Conservation (phyloP, 2,888 invertebrate species). For the Punctoribates punctum region DNA sequence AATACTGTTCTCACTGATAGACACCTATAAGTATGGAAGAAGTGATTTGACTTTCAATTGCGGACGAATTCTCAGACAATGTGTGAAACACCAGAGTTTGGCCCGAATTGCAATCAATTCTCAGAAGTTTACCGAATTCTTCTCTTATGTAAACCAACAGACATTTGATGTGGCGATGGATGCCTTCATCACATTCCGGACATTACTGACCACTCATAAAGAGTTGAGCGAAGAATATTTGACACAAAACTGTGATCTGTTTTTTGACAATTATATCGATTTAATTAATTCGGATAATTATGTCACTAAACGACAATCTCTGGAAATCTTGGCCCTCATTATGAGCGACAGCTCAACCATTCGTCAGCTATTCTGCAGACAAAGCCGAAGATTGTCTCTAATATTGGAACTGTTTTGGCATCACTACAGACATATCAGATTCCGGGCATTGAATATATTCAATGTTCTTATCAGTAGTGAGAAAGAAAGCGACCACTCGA, state of each 20-base stretch:
- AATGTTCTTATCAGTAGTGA: conserved; percentile 5
- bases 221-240: conserved; percentile 12
- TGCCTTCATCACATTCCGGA: conserved; percentile 35
- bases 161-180: conserved; percentile 43
- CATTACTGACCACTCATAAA: conserved; percentile 37
- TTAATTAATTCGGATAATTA: conserved; percentile 37
- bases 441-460: conserved; percentile 13
- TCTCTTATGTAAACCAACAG: conserved; percentile 36
- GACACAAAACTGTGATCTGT: neutral
- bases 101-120: conserved; percentile 17
- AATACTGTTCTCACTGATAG: conserved; percentile 24
- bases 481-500: neutral
- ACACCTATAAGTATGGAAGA: conserved; percentile 35
- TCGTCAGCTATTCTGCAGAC: neutral
- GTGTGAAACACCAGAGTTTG: conserved; percentile 28
- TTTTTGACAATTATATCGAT: conserved; percentile 37
- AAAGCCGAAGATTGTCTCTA: neutral
- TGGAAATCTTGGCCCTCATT: conserved; percentile 32
- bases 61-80: conserved; percentile 38
- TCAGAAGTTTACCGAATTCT: conserved; percentile 26
- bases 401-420: neutral
- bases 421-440: conserved; percentile 10
- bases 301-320: conserved; percentile 41
- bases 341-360: neutral
- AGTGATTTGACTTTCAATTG: conserved; percentile 41